A percentile compares a stretch with the other conserved stretches of the same genome.
phyloP scores from a whole-genome alignment of 1,140 invertebrate species.

The Leptopilina clavipes region DNA sequence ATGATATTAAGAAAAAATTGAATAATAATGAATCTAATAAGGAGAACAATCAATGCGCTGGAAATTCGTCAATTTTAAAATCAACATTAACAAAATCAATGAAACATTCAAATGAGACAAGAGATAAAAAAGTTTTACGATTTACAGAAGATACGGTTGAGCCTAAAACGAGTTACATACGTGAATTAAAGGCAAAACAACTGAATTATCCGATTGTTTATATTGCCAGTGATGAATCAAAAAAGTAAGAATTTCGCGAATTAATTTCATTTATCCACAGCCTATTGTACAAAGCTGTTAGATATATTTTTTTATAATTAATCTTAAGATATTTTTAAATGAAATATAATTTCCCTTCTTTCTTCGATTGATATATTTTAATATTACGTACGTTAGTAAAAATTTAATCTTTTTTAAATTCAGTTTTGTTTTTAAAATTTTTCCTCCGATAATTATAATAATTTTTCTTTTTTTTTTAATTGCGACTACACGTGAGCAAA shows the following conservation, averaged over 20 bases:
- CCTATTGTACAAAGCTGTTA: too few species aligned
- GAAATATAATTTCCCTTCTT: too few species aligned
- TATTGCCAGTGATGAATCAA: constrained; percentile 35
- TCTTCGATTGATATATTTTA: too few species aligned
- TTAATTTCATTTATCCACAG: neutral
- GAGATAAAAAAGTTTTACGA: constrained; percentile 66
- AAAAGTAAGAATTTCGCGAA: neutral
- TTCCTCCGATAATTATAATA: too few species aligned
- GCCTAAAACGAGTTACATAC: constrained; percentile 44
- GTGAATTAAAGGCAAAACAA: constrained; percentile 49
- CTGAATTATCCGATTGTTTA: constrained; percentile 60
- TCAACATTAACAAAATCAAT: constrained; percentile 38
- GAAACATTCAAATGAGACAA: constrained; percentile 49
- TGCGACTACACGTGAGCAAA: too few species aligned
- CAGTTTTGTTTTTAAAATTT: too few species aligned
- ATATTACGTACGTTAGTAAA: too few species aligned
- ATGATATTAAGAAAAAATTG: neutral
- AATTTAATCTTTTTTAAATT: too few species aligned
- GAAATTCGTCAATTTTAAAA: constrained; percentile 38
- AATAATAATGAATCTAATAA: neutral
- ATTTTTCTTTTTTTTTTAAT: too few species aligned
- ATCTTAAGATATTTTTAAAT: too few species aligned
- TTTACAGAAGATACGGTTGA: constrained; percentile 69
- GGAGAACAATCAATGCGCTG: neutral
- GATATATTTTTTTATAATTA: too few species aligned